A percentile compares a stretch with the other conserved stretches of the same genome.
phyloP scores from a whole-genome alignment of 2,113 vertebrate species.

The Hypomesus transpacificus region DNA sequence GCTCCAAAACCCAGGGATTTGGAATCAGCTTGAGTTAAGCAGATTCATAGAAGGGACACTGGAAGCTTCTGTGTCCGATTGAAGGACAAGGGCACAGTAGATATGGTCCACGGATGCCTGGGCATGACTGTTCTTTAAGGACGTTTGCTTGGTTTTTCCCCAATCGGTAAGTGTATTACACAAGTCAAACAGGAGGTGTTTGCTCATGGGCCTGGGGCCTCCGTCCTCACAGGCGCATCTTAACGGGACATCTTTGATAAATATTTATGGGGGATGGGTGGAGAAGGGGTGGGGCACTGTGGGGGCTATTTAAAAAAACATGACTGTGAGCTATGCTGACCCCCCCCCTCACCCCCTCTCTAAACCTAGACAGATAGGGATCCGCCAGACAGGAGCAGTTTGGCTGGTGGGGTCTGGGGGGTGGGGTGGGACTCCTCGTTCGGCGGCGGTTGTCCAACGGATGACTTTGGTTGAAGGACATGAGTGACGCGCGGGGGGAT shows the following conservation, averaged over 20 bases:
- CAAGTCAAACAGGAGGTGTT: conserved; percentile 70
- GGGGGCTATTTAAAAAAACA: conserved; percentile 66
- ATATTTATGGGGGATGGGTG: conserved; percentile 66
- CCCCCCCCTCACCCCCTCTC: background rate
- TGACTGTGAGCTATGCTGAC: conserved; percentile 39
- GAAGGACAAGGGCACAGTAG: conserved; percentile 22
- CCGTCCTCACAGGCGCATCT: conserved; percentile 53
- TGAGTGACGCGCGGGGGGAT: conserved; percentile 24
- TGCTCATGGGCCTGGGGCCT: conserved; percentile 47
- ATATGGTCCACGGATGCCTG: conserved; percentile 23
- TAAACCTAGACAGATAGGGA: conserved; percentile 60
- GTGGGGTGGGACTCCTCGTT: no score
- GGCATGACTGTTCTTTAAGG: conserved; percentile 42
- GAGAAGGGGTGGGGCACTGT: conserved; percentile 20
- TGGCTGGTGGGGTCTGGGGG: no score
- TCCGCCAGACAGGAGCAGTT: conserved; percentile 14
- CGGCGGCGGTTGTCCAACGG: conserved; percentile 6
- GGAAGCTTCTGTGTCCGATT: conserved; percentile 1
- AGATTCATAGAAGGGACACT: background rate
- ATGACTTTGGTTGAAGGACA: conserved; percentile 59
- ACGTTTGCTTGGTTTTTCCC: conserved; percentile 46
- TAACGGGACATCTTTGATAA: conserved; percentile 69
- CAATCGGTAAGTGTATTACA: conserved; percentile 59
- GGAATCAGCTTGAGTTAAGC: conserved; percentile 23
- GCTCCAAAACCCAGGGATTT: conserved; percentile 15